phyloP scores from a whole-genome alignment of 2,113 vertebrate species.

The Paradisaea rubra region DNA sequence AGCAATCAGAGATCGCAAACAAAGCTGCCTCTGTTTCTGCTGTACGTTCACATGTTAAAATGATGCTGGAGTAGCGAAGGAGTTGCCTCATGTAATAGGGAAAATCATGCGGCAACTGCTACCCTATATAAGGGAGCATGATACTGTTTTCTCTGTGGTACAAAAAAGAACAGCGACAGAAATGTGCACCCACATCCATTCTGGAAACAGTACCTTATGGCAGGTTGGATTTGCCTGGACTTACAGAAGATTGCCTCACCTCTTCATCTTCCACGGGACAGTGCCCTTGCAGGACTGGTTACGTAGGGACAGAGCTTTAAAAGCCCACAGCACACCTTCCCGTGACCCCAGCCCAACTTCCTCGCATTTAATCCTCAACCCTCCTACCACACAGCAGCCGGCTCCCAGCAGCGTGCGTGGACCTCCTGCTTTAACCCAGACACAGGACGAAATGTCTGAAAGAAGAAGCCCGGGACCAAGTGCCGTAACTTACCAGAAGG shows the following conservation, averaged over 20 bases:
- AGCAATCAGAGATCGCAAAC: neutral
- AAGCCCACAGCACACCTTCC: neutral
- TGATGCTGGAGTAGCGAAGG: neutral
- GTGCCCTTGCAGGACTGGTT: neutral
- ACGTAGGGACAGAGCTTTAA: neutral
- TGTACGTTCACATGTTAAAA: neutral
- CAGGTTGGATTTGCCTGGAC: neutral
- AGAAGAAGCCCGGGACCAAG: neutral
- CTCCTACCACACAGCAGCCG: neutral
- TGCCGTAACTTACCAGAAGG: accelerated
- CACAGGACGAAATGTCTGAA: neutral
- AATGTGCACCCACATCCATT: neutral
- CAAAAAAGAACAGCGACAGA: neutral
- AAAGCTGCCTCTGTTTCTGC: neutral
- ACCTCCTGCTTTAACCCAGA: neutral
- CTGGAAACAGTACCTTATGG: neutral
- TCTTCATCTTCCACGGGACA: neutral
- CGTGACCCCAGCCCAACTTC: neutral
- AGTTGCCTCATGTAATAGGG: neutral
- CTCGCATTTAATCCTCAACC: neutral
- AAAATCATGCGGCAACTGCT: neutral
- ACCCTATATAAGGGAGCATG: accelerated
- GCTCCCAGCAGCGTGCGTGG: neutral
- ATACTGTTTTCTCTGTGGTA: neutral
- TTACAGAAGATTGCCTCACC: neutral